These are phyloP conservation scores for Monodelphis domestica DNA, from an alignment of 2,797 vertebrate species.

Conservation along the genomic window DNA sequence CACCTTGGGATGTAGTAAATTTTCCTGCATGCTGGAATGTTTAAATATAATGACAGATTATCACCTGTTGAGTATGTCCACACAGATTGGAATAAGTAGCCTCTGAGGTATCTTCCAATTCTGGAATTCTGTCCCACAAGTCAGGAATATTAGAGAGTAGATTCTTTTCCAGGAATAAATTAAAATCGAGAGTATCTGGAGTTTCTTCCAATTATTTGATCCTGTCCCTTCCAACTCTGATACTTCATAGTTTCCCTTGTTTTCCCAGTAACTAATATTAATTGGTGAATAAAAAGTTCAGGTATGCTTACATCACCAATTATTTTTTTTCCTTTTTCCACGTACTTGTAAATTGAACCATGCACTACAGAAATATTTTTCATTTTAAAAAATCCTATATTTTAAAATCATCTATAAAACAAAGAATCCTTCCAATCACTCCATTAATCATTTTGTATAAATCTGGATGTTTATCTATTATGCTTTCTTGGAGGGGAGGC, in stretches of 20 bases:
- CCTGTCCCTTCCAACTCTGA: neutral
- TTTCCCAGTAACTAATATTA: neutral
- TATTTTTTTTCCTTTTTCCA: neutral
- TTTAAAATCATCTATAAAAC: neutral
- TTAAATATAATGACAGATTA: neutral
- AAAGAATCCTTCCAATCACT: neutral
- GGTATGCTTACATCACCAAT: neutral
- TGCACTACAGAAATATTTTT: neutral
- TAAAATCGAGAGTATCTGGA: neutral
- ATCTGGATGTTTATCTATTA: neutral
- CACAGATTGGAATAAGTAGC: neutral
- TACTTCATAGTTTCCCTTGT: neutral
- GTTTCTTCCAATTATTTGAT: neutral
- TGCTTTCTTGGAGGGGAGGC: neutral
- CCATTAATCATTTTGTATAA: neutral
- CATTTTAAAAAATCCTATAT: neutral
- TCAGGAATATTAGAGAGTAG: neutral
- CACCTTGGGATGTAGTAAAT: neutral
- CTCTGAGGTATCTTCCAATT: neutral
- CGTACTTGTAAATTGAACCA: neutral
- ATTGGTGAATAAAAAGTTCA: neutral
- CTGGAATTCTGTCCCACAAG: neutral
- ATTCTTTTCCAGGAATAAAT: neutral
- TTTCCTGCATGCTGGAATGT: neutral
- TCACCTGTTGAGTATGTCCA: neutral